Evolutionary conservation across 2,888 invertebrate genomes (phyloP).

Genomic region (Achlya flavicornis): DNA sequence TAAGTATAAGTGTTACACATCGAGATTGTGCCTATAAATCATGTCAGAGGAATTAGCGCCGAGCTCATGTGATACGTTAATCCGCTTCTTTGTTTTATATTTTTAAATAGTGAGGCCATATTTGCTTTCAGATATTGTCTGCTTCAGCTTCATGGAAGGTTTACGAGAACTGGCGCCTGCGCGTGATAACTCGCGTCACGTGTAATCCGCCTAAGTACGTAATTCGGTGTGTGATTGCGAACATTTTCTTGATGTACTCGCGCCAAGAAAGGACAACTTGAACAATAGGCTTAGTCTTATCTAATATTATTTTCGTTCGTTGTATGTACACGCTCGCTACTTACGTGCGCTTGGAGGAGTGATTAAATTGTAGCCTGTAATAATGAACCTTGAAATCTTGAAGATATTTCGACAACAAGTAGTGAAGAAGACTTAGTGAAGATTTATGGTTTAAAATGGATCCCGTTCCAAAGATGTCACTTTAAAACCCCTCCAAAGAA

Average conservation of each 20-base stretch:
- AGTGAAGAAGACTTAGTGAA: conserved; percentile 29
- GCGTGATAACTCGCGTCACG: conserved; percentile 76
- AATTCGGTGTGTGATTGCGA: conserved; percentile 80
- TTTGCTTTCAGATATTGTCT: conserved; percentile 81
- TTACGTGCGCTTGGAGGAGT: conserved; percentile 47
- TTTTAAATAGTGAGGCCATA: conserved; percentile 82
- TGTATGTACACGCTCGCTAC: conserved; percentile 59
- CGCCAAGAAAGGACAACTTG: conserved; percentile 67
- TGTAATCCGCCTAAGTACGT: conserved; percentile 79
- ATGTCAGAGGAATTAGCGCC: conserved; percentile 75
- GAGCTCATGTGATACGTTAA: conserved; percentile 77
- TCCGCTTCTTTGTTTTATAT: conserved; percentile 81
- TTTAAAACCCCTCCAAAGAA: conserved; percentile 55
- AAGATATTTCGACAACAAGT: conserved; percentile 44
- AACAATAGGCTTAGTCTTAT: conserved; percentile 77
- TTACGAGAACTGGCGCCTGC: conserved; percentile 78
- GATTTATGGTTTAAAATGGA: conserved; percentile 57
- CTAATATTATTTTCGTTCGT: conserved; percentile 62
- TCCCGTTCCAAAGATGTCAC: conserved; percentile 47
- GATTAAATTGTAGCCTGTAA: conserved; percentile 47
- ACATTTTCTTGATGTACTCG: conserved; percentile 64
- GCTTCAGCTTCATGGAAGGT: conserved; percentile 75
- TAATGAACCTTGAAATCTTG: conserved; percentile 46
- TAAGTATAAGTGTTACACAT: conserved; percentile 67
- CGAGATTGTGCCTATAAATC: conserved; percentile 74